A percentile compares a stretch with the other conserved stretches of the same genome.
Conservation (phyloP, 2,888 invertebrate species). For the Drosophila infuscata region DNA sequence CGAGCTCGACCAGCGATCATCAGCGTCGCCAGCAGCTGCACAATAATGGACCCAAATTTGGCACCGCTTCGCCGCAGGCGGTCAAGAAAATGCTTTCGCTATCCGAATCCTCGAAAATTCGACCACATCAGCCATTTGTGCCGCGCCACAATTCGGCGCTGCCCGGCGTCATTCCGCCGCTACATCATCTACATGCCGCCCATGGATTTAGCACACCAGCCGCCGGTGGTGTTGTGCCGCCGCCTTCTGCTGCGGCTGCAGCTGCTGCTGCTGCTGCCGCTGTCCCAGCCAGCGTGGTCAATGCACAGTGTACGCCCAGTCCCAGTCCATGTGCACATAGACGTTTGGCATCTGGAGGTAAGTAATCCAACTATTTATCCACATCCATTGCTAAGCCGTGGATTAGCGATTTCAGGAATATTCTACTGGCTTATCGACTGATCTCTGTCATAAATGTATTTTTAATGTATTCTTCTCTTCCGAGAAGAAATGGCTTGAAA, state of each 20-base stretch:
- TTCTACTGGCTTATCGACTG: not conserved
- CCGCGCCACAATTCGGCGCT: slow-evolving; percentile 87
- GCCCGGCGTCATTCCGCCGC: slow-evolving; percentile 86
- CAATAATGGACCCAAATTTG: slow-evolving; percentile 88
- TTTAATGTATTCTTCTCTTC: not conserved
- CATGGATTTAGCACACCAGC: slow-evolving; percentile 66
- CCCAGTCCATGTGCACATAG: slow-evolving; percentile 87
- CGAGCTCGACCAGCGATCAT: slow-evolving; percentile 89
- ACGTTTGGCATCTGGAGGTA: slow-evolving; percentile 87
- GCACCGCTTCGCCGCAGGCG: slow-evolving; percentile 97
- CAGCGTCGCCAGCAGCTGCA: slow-evolving; percentile 77
- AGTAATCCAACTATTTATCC: slow-evolving; percentile 34
- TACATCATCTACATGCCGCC: slow-evolving; percentile 83
- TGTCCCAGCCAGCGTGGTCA: slow-evolving; percentile 48
- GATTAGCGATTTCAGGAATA: slow-evolving; percentile 23
- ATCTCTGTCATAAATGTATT: not conserved
- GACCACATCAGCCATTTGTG: slow-evolving; percentile 91
- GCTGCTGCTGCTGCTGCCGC: slow-evolving; percentile 40
- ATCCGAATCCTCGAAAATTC: slow-evolving; percentile 94
- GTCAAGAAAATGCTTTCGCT: slow-evolving; percentile 97
- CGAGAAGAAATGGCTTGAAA: not conserved
- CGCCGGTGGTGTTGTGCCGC: slow-evolving; percentile 36
- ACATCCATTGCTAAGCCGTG: not conserved
- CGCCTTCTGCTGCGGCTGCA: slow-evolving; percentile 34
- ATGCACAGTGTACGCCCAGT: slow-evolving; percentile 69